Percentiles rank a stretch among this genome's conserved stretches.
These are phyloP conservation scores for Melitaea athalia DNA, from an alignment of 2,888 invertebrate species.

Conservation along the genomic window DNA sequence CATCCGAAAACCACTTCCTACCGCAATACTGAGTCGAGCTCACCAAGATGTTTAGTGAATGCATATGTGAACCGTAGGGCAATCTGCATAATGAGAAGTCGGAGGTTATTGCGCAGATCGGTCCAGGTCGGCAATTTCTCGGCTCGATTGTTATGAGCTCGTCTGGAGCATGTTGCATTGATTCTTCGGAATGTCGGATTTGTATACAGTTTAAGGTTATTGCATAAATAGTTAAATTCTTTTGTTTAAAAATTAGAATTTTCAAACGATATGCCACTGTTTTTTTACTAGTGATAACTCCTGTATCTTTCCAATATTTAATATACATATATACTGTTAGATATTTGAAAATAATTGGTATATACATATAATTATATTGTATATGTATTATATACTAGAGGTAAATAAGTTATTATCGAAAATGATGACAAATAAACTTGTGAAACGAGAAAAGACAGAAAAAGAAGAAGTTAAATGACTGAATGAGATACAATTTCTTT, in stretches of 20 bases:
- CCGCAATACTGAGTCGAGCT: conserved; percentile 37
- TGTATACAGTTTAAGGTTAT: conserved; percentile 22
- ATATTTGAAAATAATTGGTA: too few species aligned
- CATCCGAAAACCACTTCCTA: conserved; percentile 37
- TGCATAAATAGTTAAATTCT: conserved; percentile 1
- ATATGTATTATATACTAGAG: too few species aligned
- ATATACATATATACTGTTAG: too few species aligned
- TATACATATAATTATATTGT: too few species aligned
- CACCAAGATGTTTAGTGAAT: conserved; percentile 64
- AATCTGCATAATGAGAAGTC: conserved; percentile 79
- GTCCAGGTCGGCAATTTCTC: conserved; percentile 72
- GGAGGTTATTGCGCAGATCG: conserved; percentile 72
- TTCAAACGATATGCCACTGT: neutral
- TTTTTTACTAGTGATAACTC: neutral
- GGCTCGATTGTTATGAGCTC: conserved; percentile 69
- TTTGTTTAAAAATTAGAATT: neutral
- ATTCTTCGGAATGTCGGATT: conserved; percentile 46
- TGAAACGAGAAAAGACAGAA: too few species aligned
- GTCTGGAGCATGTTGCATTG: conserved; percentile 56
- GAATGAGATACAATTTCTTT: too few species aligned
- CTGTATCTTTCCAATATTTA: too few species aligned
- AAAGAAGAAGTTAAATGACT: too few species aligned
- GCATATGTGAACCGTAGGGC: conserved; percentile 64
- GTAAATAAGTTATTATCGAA: too few species aligned
- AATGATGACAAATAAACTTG: too few species aligned